Base-by-base conservation (phyloP, 1,140 invertebrate species). In the Leptonema lineaticorne region DNA sequence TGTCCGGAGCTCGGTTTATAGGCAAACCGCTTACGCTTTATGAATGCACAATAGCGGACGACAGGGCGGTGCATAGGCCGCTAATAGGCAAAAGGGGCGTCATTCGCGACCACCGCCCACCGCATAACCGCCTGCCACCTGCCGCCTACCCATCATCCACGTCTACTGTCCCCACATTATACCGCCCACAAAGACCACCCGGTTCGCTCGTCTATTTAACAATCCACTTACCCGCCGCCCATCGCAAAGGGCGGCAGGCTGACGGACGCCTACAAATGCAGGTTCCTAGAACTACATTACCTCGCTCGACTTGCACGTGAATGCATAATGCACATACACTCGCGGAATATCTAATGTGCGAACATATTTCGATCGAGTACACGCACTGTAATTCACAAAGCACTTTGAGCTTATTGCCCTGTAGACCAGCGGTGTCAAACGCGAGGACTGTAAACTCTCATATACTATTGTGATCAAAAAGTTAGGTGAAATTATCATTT, bases 271-370 rank as follows among this genome's bases (percentile, higher is more conserved):
- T 37, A 64, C 16, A 18, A 16, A 18, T 50, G 37, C 14, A 50
- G 41, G 46, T 64, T 50, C 62, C 46, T 50, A 27, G 62, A 53
- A 64, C 26, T 6, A n/a, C 33, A 62, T 62, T 62, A 62, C 33
- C 33, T 11, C 26, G 28, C 18, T 3, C 11, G 14, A n/a, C 24
- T 27, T 33, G 57, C 57, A 59, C 57, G 57, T 30, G 30, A 59
- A 59, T 59, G 57, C 57, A 59, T 59, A 59, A 59, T 59, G 30
- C 18, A 22, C 37, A 37, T 22, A 45, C 33, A n/a, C 9, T 14
- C 56, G 56, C 24, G 37, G 37, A 53, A 53, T 24, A 53, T 22
- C 48, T 27, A 22, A 53, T 22, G 20, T n/a, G 48, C 48, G 24
- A 24, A 18, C 48, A 53, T 16, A 24, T 53, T 53, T 27, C 20